Percentiles rank a stretch among this genome's conserved stretches.
These are phyloP conservation scores for Amblyornis subalaris DNA, from an alignment of 2,113 vertebrate species.

Conservation along the genomic window DNA sequence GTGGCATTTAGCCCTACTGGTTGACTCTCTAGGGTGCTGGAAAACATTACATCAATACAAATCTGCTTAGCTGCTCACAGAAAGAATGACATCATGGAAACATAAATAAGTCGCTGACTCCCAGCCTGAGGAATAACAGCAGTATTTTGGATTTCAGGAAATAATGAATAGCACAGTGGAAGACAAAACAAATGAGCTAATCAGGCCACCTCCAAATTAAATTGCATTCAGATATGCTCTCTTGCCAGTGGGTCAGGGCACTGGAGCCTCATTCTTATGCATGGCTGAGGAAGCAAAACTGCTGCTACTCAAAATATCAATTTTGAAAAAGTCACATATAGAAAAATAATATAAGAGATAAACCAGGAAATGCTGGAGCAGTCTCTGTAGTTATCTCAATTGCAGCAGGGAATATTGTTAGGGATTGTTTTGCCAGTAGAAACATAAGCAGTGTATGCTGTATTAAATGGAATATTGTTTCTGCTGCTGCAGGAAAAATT, in stretches of 20 bases:
- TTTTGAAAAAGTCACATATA: not conserved
- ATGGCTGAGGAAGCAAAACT: not conserved
- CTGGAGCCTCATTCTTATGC: not conserved
- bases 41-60: constrained; percentile 34
- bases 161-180: not conserved
- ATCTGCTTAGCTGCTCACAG: constrained; percentile 12
- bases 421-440: not conserved
- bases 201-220: not conserved
- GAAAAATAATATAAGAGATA: not conserved
- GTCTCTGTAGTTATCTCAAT: not conserved
- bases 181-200: not conserved
- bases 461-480: not conserved
- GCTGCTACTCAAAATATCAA: not conserved
- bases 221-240: not conserved
- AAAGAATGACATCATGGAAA: not conserved
- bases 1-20: not conserved
- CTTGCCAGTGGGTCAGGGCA: not conserved
- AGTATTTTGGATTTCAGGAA: not conserved
- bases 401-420: not conserved
- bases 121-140: not conserved
- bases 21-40: constrained; percentile 16
- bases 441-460: not conserved
- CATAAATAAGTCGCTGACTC: not conserved
- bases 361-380: not conserved
- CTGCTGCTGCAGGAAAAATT: not conserved